Conservation (phyloP, 2,797 vertebrate species). For the Amblyraja radiata region DNA sequence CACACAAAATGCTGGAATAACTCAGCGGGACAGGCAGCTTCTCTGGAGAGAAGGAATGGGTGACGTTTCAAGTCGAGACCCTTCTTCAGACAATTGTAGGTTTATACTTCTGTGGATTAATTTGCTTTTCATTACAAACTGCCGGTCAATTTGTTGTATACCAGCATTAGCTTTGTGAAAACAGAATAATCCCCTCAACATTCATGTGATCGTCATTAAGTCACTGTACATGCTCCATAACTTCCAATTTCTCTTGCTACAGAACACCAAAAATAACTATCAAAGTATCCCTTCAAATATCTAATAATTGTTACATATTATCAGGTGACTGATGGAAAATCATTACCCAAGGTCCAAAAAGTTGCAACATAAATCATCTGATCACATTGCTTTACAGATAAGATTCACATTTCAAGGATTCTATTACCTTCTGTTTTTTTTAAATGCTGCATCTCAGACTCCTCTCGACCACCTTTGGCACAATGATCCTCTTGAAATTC, state of each 20-base stretch:
- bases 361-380: not conserved
- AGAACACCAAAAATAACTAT: not conserved
- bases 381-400: not conserved
- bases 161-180: not conserved
- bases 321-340: no score
- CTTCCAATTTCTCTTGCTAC: not conserved
- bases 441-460: not conserved
- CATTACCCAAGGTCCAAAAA: no score
- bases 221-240: not conserved
- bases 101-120: no score
- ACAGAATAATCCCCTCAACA: not conserved
- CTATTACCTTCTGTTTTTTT: not conserved
- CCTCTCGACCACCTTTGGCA: conserved; percentile 38
- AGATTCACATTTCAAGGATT: not conserved
- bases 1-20: no score
- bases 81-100: no score
- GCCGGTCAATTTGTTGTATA: no score
- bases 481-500: not conserved
- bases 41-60: no score
- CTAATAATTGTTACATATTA: no score
- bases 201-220: not conserved
- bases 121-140: no score
- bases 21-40: no score
- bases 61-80: no score
- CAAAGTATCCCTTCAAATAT: no score